phyloP scores from a whole-genome alignment of 2,797 vertebrate species.

The Sebastes trivittatus region DNA sequence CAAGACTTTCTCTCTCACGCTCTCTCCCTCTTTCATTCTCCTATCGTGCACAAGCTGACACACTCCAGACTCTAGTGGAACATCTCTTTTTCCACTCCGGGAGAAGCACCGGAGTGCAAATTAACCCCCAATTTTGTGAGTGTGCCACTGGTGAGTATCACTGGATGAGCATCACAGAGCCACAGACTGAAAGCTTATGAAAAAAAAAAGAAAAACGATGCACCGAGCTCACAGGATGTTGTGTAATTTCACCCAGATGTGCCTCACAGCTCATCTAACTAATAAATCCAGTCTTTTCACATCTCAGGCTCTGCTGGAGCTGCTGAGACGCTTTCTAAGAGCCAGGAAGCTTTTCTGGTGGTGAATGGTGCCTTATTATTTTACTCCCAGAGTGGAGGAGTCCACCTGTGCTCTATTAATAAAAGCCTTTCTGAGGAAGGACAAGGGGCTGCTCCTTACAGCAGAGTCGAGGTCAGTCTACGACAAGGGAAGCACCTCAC shows the following conservation, averaged over 20 bases:
- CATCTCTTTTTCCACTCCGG: slow-evolving; percentile 52
- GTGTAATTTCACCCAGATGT: slow-evolving; percentile 80
- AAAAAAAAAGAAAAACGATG: background rate
- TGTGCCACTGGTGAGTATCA: slow-evolving; percentile 27
- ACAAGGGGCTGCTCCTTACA: slow-evolving; percentile 43
- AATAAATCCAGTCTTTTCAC: slow-evolving; percentile 49
- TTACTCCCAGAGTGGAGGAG: slow-evolving; percentile 16
- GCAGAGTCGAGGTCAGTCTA: slow-evolving; percentile 56
- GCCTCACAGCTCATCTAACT: slow-evolving; percentile 60
- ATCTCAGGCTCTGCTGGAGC: slow-evolving; percentile 17
- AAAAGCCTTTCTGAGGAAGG: slow-evolving; percentile 16
- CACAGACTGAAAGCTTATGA: slow-evolving; percentile 23
- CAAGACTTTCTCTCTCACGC: slow-evolving; percentile 50
- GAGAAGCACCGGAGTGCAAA: slow-evolving; percentile 41
- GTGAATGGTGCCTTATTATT: slow-evolving; percentile 13
- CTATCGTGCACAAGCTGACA: slow-evolving; percentile 41
- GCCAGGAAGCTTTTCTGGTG: slow-evolving; percentile 4
- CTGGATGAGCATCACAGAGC: slow-evolving; percentile 27
- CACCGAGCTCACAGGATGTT: slow-evolving; percentile 65
- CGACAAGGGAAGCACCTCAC: slow-evolving; percentile 58
- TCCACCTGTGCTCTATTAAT: slow-evolving; percentile 62
- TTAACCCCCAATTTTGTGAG: slow-evolving; percentile 44
- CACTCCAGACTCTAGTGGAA: slow-evolving; percentile 52
- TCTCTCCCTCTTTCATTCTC: slow-evolving; percentile 29
- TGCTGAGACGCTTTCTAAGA: slow-evolving; percentile 16